A percentile compares a stretch with the other conserved stretches of the same genome.
phyloP scores from a whole-genome alignment of 2,888 invertebrate species.

The Caenorhabditis wallacei region DNA sequence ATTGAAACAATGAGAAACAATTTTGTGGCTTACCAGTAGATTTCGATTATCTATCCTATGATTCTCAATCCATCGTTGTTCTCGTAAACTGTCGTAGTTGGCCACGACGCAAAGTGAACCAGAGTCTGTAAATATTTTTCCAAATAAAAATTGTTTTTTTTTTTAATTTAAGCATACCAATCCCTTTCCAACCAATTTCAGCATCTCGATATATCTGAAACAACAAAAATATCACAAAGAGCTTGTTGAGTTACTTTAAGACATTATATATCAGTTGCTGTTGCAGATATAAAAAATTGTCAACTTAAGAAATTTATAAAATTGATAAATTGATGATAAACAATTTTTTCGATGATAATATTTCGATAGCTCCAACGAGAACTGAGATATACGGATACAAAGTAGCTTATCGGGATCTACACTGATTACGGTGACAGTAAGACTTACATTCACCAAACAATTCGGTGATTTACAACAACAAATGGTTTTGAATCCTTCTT shows the following conservation, averaged over 20 bases:
- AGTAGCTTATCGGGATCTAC: no score
- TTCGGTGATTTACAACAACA: constrained; percentile 27
- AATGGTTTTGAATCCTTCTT: constrained; percentile 9
- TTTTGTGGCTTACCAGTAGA: neutral
- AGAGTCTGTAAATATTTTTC: neutral
- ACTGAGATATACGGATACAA: neutral
- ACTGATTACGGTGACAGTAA: no score
- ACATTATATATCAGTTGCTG: no score
- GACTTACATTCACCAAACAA: constrained; percentile 21
- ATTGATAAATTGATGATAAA: no score
- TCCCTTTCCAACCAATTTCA: constrained; percentile 19
- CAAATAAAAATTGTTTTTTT: neutral
- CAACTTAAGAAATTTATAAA: no score
- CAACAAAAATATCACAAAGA: no score
- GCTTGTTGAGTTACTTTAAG: no score
- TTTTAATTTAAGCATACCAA: neutral
- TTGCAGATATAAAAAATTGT: no score
- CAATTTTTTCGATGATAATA: no score
- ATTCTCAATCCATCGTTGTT: constrained; percentile 7
- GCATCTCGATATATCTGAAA: constrained; percentile 34
- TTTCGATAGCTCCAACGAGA: no score
- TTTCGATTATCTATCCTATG: neutral
- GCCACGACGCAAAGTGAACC: neutral
- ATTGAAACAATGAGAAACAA: neutral
- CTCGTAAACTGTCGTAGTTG: constrained; percentile 20